Base-by-base conservation (phyloP, 2,888 invertebrate species). In the Sarcophaga carnaria region DNA sequence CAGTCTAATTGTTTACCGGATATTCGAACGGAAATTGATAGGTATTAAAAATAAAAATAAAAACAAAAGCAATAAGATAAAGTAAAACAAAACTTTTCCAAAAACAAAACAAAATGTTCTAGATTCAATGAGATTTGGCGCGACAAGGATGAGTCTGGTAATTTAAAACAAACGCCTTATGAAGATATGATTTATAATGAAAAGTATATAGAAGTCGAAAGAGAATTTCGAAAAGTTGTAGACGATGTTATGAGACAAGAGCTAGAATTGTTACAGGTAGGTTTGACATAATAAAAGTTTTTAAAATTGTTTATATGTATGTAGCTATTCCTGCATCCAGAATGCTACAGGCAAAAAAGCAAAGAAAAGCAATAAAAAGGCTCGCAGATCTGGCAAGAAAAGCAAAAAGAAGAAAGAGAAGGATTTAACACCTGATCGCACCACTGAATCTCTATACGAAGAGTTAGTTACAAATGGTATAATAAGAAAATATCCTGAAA, bases 381-480 rank as follows among this genome's bases (percentile, higher is more conserved):
- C 96, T 0, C 95, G 97, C 59, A 95, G 97, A 17, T 96, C 96
- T 45, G 97, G 97, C 0, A 98, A 98, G 90, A 98, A 98, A 91
- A 96, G 95, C 89, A 98, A 98, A 92, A 98, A 97, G 94, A 98
- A 97, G 93, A 98, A 98, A 93, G 98, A 98, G 91, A 98, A 98
- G 93, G 98, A 99, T 94, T 94, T 99, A 74, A 99, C 99, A 0
- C 97, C 97, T 1, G 98, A 99, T 91, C 95, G 98, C 92, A 97
- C 97, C 0, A 96, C 96, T 0, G 97, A 98, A 92, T 98, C 98
- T 0, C 94, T 99, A 4, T 98, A 98, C 91, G 98, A 99, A 93
- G 99, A 99, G 93, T 94, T 99, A 20, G 96, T 99, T 0, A 95
- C 96, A 0, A 97, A 98, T 93, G 98, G 98, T 0, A 98, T 99